These are phyloP conservation scores for Dromococcyx pavoninus DNA, from an alignment of 2,797 vertebrate species.

Conservation along the genomic window DNA sequence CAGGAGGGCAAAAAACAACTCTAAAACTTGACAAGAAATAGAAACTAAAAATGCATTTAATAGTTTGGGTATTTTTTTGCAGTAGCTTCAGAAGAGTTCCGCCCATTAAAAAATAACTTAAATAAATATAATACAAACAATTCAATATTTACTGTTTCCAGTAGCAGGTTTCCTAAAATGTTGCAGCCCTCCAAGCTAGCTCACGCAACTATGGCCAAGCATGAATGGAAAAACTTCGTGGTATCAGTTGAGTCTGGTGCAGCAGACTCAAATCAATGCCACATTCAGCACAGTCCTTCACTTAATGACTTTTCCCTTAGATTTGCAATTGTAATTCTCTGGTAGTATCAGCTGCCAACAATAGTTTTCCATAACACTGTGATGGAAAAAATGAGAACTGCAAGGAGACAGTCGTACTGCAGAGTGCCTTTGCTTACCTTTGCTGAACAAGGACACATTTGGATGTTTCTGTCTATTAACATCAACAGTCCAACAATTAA, in stretches of 20 bases:
- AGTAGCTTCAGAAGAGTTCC: not conserved
- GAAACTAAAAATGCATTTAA: not conserved
- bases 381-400: not conserved
- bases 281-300: conserved; percentile 17
- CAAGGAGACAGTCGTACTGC: not conserved
- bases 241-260: not conserved
- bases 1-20: not conserved
- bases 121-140: not conserved
- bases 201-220: not conserved
- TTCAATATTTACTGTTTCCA: not conserved
- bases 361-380: not conserved
- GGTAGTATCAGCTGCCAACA: conserved; percentile 14
- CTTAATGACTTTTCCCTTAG: conserved; percentile 20
- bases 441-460: not conserved
- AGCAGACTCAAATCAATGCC: not conserved
- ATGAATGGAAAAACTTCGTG: not conserved
- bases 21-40: not conserved
- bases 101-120: not conserved
- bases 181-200: not conserved
- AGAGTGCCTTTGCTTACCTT: not conserved
- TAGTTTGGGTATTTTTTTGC: not conserved
- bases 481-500: not conserved
- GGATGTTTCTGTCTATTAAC: not conserved
- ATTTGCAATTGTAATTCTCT: conserved; percentile 36
- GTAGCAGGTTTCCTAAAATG: not conserved